Evolutionary conservation across 2,797 vertebrate genomes (phyloP).

Genomic region (Sarcoramphus papa): DNA sequence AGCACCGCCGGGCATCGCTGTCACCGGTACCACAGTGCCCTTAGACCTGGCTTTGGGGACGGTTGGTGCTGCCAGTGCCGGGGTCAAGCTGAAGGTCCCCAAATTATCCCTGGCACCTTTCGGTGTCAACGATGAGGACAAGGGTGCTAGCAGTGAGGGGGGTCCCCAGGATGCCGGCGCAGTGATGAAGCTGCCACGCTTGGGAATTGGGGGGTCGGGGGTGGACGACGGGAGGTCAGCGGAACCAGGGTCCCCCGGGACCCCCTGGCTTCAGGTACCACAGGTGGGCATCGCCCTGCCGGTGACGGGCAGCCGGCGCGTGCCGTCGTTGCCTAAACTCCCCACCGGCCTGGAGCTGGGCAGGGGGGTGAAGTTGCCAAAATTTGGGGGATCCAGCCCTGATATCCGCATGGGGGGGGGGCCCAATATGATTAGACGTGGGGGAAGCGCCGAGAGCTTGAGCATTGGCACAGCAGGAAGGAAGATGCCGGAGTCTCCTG

Average conservation of each 20-base stretch:
- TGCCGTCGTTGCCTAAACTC: conserved; percentile 58
- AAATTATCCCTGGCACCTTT: conserved; percentile 81
- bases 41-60: not conserved
- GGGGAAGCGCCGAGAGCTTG: not conserved
- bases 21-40: not conserved
- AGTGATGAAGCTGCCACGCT: conserved; percentile 68
- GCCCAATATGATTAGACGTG: conserved; percentile 62
- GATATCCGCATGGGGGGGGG: conserved; percentile 43
- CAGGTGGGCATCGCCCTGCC: conserved; percentile 62
- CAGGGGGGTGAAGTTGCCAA: conserved; percentile 75
- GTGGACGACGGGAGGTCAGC: not conserved
- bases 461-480: not conserved
- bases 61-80: not conserved
- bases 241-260: not conserved
- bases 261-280: conserved; percentile 32
- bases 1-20: not conserved
- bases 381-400: conserved; percentile 78
- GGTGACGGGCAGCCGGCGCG: conserved; percentile 45
- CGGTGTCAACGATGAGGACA: conserved; percentile 74
- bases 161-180: conserved; percentile 71
- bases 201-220: conserved; percentile 34
- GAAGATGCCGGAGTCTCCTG: not conserved
- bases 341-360: conserved; percentile 63
- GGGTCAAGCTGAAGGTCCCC: conserved; percentile 70
- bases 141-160: conserved; percentile 37